Base-by-base conservation (phyloP, 2,797 vertebrate species). In the Liparis tanakae region DNA sequence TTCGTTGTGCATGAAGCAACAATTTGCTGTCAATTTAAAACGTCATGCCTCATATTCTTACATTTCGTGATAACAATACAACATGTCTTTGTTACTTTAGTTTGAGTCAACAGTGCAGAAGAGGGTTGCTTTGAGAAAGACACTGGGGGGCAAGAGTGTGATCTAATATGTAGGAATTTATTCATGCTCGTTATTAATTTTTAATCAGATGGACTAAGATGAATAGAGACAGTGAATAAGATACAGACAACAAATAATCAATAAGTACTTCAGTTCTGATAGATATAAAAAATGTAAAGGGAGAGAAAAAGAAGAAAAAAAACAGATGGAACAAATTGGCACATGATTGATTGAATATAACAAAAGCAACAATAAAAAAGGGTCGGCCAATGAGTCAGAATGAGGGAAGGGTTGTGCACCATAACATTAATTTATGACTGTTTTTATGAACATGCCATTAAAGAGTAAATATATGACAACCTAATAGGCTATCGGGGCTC, bases 391-490 rank as follows among this genome's bases (percentile, higher is more conserved):
- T 30, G 57, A 15, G 50, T 34, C 44, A 58, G 53, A 71, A 67
- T 43, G 39, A 79, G 56, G 59, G 69, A 74, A 70, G 65, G 63
- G 46, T 58, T 70, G 53, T 57, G 61, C 69, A 67, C 14, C 14
- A 20, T n/a, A 72, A 71, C n/a, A 63, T 77, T 1, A 76, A 87
- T 90, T 76, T 71, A 85, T 62, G 55, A 55, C 64, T 78, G 62
- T 85, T 86, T 90, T 86, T 86, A 86, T 85, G 81, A 88, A 88
- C 69, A 30, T 30, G 18, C 65, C 84, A 88, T 88, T 87, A 88
- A 91, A 91, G 74, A 81, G 82, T 90, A 90, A 92, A 92, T 91
- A 91, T 89, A 87, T 88, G 83, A 89, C 85, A 88, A 76, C 74
- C 54, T 89, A 91, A 91, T 87, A 78, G 85, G 77, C 81, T 85